phyloP scores from a whole-genome alignment of 2,888 invertebrate genomes.

The Agrypnus murinus region DNA sequence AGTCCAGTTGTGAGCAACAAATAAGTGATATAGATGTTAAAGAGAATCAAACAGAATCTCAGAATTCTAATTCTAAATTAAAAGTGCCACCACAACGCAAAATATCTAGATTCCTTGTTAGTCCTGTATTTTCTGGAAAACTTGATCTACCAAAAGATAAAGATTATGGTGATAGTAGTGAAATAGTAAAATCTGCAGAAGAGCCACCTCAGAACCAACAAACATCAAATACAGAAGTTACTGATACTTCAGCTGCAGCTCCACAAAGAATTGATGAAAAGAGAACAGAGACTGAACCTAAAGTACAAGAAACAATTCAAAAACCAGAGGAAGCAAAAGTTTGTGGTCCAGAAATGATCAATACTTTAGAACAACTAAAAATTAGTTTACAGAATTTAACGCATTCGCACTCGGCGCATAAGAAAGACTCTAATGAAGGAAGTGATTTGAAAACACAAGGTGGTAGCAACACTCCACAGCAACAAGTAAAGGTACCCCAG shows the following conservation, averaged over 20 bases:
- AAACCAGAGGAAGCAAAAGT: slow-evolving; percentile 55
- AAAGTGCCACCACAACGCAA: slow-evolving; percentile 77
- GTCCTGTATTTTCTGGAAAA: slow-evolving; percentile 81
- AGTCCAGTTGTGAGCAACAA: slow-evolving; percentile 31
- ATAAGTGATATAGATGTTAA: slow-evolving; percentile 52
- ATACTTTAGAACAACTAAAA: slow-evolving; percentile 75
- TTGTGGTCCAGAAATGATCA: slow-evolving; percentile 72
- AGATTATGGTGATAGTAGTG: slow-evolving; percentile 60
- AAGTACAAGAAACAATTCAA: slow-evolving; percentile 56
- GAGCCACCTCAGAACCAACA: slow-evolving; percentile 13
- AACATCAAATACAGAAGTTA: neutral
- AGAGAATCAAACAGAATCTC: slow-evolving; percentile 49
- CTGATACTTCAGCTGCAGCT: neutral
- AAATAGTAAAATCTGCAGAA: slow-evolving; percentile 14
- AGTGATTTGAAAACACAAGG: slow-evolving; percentile 44
- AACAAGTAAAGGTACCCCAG: slow-evolving; percentile 42
- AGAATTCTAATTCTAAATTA: slow-evolving; percentile 50
- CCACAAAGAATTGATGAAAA: slow-evolving; percentile 51
- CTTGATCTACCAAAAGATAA: slow-evolving; percentile 69
- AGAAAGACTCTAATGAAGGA: slow-evolving; percentile 60
- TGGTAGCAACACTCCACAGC: slow-evolving; percentile 38
- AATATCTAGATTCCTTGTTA: slow-evolving; percentile 87
- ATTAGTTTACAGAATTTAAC: slow-evolving; percentile 76
- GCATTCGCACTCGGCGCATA: slow-evolving; percentile 71
- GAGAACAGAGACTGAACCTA: slow-evolving; percentile 36